phyloP scores from a whole-genome alignment of 2,113 vertebrate genomes.

The Sorex araneus region DNA sequence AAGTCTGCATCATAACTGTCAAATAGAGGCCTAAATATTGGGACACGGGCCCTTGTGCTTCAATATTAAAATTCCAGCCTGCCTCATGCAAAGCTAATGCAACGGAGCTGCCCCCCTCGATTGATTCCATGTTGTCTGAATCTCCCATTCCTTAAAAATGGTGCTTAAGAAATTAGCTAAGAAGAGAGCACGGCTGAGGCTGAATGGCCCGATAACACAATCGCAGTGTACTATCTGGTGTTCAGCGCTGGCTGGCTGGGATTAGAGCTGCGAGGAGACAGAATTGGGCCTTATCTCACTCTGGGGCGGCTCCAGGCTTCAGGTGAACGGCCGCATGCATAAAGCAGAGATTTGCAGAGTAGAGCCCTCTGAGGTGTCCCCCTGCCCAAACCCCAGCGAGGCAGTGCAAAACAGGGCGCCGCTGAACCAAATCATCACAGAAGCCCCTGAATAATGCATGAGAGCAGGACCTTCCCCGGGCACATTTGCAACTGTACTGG shows the following conservation, averaged over 20 bases:
- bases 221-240: conserved; percentile 72
- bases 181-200: conserved; percentile 39
- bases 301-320: conserved; percentile 74
- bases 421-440: conserved; percentile 82
- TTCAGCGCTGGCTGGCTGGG: conserved; percentile 62
- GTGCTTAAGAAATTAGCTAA: conserved; percentile 72
- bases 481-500: conserved; percentile 57
- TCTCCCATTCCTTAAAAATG: conserved; percentile 65
- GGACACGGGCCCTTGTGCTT: conserved; percentile 72
- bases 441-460: conserved; percentile 84
- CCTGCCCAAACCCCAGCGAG: conserved; percentile 74
- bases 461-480: conserved; percentile 63
- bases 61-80: conserved; percentile 61
- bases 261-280: conserved; percentile 73
- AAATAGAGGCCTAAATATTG: conserved; percentile 68
- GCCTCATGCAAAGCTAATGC: neutral
- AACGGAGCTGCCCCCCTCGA: neutral
- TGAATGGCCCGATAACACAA: conserved; percentile 62
- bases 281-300: conserved; percentile 77
- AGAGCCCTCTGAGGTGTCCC: conserved; percentile 52
- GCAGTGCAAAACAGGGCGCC: conserved; percentile 50
- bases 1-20: conserved; percentile 73
- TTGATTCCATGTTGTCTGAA: neutral
- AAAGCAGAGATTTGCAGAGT: conserved; percentile 79
- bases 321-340: conserved; percentile 75